Percentiles rank a stretch among this genome's conserved stretches.
Evolutionary conservation across 2,888 invertebrate species (phyloP).

Genomic region (Cantharis rustica): DNA sequence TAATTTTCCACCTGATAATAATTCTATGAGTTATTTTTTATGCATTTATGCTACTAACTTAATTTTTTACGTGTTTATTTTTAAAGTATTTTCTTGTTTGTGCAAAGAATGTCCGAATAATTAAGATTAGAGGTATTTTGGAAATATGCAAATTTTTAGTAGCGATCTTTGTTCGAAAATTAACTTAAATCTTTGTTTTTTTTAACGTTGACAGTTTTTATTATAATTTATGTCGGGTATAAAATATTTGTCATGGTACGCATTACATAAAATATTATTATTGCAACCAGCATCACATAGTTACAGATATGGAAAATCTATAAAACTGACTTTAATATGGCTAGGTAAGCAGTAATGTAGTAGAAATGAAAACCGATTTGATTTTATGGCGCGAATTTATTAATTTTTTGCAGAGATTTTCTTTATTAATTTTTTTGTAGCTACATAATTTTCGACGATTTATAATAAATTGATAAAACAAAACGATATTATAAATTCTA

Average conservation of each 20-base stretch:
- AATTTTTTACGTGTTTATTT: constrained; percentile 7
- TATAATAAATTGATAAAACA: not conserved
- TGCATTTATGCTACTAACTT: constrained; percentile 8
- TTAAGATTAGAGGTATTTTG: not conserved
- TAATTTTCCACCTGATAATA: not conserved
- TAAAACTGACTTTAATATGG: not conserved
- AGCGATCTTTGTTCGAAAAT: not conserved
- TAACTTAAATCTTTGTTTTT: not conserved
- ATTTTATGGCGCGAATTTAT: not conserved
- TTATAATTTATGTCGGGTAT: not conserved
- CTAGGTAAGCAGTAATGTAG: not conserved
- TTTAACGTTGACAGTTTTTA: constrained; percentile 1
- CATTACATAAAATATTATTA: not conserved
- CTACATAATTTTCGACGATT: not conserved
- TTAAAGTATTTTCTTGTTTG: not conserved
- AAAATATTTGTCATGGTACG: not conserved
- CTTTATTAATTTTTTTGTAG: not conserved
- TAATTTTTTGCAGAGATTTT: not conserved
- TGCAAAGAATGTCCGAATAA: not conserved
- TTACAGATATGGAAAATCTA: not conserved
- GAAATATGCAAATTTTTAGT: constrained; percentile 1
- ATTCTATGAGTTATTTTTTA: not conserved
- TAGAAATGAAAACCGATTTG: not conserved
- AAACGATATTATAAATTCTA: not conserved
- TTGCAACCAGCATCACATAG: not conserved